Evolutionary conservation across 2,113 vertebrate genomes (phyloP), one percentile per base, ranked within the genome.

Genomic region (Oreochromis tanganicae): DNA sequence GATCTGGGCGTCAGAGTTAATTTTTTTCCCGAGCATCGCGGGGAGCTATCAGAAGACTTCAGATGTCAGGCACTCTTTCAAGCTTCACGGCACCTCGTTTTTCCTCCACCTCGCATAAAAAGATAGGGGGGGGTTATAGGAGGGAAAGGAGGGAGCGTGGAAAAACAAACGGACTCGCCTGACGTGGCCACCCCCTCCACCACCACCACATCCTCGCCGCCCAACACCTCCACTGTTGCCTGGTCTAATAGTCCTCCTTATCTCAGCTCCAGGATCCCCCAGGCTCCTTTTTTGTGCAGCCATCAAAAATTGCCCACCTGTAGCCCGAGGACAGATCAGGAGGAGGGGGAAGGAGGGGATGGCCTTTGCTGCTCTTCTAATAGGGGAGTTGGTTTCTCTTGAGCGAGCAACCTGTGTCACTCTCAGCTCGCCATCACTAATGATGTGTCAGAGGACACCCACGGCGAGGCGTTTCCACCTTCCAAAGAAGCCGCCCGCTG

Each of bases 1-100:
- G 94, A 94, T 96, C 95, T 96, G 95, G 95, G 93, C 96, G 97
- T 97, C 96, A 95, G 95, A 96, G 95, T 94, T 97, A 97, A 97
- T 96, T 86, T 96, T 96, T 94, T 92, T 95, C 88, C 92, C 89
- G 50, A 94, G 91, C 88, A 57, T 95, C 71, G 85, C 59, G 85
- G 94, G 96, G 96, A 96, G 96, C 95, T 97, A 95, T 96, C 92
- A 89, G 93, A 95, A 94, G 95, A 92, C 94, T 95, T 97, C 95
- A 93, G 75, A 94, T 73, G 86, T 93, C 95, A 96, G 94, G 83
- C 88, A 68, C 91, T 90, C 94, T 93, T 96, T 94, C 92, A 95
- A 92, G 93, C 95, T 94, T 95, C 95, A 95, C 90, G 92, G 96
- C 95, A 94, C 95, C 94, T 95, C 92, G 87, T 95, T 95, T 94